These are phyloP conservation scores for Psylliodes chrysocephalus DNA, from an alignment of 2,888 invertebrate species.

Conservation along the genomic window DNA sequence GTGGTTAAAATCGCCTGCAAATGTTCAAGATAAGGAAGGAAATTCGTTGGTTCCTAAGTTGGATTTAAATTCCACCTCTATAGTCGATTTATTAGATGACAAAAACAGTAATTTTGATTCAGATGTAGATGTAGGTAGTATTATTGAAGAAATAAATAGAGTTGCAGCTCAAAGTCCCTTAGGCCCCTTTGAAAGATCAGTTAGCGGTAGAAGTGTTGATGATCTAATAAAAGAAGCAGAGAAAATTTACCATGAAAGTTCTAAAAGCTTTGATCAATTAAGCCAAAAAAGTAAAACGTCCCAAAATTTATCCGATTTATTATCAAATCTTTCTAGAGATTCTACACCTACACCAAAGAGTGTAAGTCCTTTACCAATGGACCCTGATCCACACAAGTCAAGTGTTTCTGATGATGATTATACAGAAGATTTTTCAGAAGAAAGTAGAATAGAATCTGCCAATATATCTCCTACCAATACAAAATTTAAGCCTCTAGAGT, in stretches of 20 bases:
- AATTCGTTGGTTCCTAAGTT: constrained; percentile 47
- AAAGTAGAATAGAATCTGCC: constrained; percentile 50
- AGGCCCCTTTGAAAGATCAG: constrained; percentile 61
- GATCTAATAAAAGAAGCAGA: constrained; percentile 71
- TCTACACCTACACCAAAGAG: constrained; percentile 62
- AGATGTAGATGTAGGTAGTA: constrained; percentile 74
- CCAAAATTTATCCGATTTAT: constrained; percentile 59
- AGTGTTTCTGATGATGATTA: constrained; percentile 53
- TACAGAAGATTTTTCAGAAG: constrained; percentile 59
- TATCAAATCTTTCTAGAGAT: constrained; percentile 51
- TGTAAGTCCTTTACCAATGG: constrained; percentile 60
- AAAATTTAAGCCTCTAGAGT: constrained; percentile 1
- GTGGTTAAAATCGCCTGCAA: constrained; percentile 59
- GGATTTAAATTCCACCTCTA: constrained; percentile 56
- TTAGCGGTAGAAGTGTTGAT: constrained; percentile 68
- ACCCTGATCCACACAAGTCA: constrained; percentile 45
- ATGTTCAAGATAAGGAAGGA: constrained; percentile 42
- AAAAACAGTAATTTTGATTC: constrained; percentile 55
- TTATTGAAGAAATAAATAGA: constrained; percentile 76
- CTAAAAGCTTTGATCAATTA: constrained; percentile 63
- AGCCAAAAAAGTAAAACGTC: constrained; percentile 62
- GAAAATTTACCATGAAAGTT: constrained; percentile 64
- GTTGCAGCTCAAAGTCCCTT: constrained; percentile 63
- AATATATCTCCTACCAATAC: constrained; percentile 24
- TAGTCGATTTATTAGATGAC: constrained; percentile 60